Evolutionary conservation across 2,888 invertebrate species (phyloP).

Genomic region (Colostygia pectinataria): DNA sequence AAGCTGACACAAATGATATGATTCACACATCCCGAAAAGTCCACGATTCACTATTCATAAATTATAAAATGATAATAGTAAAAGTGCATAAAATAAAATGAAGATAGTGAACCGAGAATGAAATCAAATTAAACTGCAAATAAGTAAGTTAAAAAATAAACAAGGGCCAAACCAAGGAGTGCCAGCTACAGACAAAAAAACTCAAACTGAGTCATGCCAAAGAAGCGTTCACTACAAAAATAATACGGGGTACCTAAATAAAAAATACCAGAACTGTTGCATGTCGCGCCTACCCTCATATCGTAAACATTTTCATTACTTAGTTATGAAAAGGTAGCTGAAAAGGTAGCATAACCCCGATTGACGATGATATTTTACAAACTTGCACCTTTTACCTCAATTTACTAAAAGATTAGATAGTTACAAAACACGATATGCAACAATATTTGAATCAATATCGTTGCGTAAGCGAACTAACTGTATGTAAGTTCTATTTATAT

Average conservation of each 20-base stretch:
- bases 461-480: slow-evolving; percentile 8
- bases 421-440: slow-evolving; percentile 28
- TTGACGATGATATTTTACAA: slow-evolving; percentile 19
- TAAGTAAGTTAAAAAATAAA: slow-evolving; percentile 53
- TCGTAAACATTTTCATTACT: slow-evolving; percentile 24
- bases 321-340: slow-evolving; percentile 28
- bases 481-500: slow-evolving; percentile 15
- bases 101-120: slow-evolving; percentile 44
- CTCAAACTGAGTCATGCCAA: slow-evolving; percentile 67
- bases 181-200: slow-evolving; percentile 77
- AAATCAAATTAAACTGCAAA: slow-evolving; percentile 45
- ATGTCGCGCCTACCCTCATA: slow-evolving; percentile 45
- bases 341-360: slow-evolving; percentile 12
- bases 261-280: slow-evolving; percentile 53
- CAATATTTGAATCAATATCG: slow-evolving; percentile 25
- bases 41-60: slow-evolving; percentile 43
- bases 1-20: slow-evolving; percentile 48
- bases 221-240: slow-evolving; percentile 68
- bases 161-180: slow-evolving; percentile 81
- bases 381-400: slow-evolving; percentile 22
- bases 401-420: slow-evolving; percentile 21
- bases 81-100: slow-evolving; percentile 27
- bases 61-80: slow-evolving; percentile 10
- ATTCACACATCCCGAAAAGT: slow-evolving; percentile 43
- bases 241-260: slow-evolving; percentile 34